Evolutionary conservation across 2,113 vertebrate species (phyloP), one percentile per base, ranked within the genome.

Genomic region (Syngnathus floridae): DNA sequence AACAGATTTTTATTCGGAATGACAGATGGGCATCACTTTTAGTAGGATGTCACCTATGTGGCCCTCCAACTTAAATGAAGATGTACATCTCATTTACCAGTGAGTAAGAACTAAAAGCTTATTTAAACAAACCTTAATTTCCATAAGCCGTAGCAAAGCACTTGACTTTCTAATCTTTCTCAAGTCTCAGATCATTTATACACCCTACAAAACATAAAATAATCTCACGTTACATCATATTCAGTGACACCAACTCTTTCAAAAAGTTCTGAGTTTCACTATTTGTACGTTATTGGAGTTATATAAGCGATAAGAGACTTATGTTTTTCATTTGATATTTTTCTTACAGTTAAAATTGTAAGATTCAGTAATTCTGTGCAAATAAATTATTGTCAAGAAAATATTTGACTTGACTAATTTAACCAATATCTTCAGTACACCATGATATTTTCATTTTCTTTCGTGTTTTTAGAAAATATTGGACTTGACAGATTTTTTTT

Each of bases 111-210:
- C 21, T 26, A 7, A 8, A 43, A 61, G 59, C 40, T 26, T 26
- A 43, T 61, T 61, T 41, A 61, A 61, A 61, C 59, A 61, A 43
- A 61, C n/a, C 38, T 26, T 16, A 38, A 61, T 61, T 61, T 43
- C 40, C 59, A 61, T 61, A 61, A 60, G 2, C 36, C 9, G 36
- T 40, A n/a, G 58, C 37, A 60, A 60, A 41, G 38, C 17, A 61
- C 59, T 12, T 43, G 40, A n/a, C 37, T 26, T 61, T 61, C 59
- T 45, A 61, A 61, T 16, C 22, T 22, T 26, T 56, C 26, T 7
- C 54, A 43, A 41, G n/a, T 40, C 38, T 60, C 56, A 17, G 21
- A 37, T 11, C n/a, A 37, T 37, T 38, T 16, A 16, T 3, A 45
- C 21, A 16, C 38, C 40, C 3, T 22, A 43, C 19, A 5, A 61